phyloP scores from a whole-genome alignment of 2,113 vertebrate species.

The Megatriorchis doriae region DNA sequence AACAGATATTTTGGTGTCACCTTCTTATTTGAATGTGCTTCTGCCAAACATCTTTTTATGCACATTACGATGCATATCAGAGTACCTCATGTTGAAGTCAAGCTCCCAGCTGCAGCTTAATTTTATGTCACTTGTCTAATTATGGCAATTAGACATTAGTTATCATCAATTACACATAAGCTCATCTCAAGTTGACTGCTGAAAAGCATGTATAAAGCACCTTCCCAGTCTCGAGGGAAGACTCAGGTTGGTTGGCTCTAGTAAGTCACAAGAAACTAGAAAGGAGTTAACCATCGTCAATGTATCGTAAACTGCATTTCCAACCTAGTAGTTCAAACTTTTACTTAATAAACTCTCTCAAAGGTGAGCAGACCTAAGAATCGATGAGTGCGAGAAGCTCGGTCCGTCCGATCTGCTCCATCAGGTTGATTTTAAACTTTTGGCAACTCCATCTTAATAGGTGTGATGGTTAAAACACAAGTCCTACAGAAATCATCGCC shows the following conservation, averaged over 20 bases:
- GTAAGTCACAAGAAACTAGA: neutral
- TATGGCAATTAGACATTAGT: conserved; percentile 51
- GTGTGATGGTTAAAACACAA: neutral
- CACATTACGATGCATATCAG: neutral
- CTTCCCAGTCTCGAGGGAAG: neutral
- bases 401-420: fast-evolving
- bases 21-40: neutral
- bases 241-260: too few species aligned
- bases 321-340: neutral
- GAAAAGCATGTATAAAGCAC: neutral
- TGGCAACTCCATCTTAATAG: too few species aligned
- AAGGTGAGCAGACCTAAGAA: neutral
- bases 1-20: neutral
- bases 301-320: neutral
- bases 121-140: conserved; percentile 46
- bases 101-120: conserved; percentile 48
- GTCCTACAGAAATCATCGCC: neutral
- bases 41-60: neutral
- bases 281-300: neutral
- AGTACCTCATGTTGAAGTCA: neutral
- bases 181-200: neutral
- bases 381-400: neutral
- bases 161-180: conserved; percentile 22
- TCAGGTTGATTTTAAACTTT: neutral
- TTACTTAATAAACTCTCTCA: neutral